A percentile compares a stretch with the other conserved stretches of the same genome.
Evolutionary conservation across 2,888 invertebrate species (phyloP).

Genomic region (Mesopsocus fuscifrons): DNA sequence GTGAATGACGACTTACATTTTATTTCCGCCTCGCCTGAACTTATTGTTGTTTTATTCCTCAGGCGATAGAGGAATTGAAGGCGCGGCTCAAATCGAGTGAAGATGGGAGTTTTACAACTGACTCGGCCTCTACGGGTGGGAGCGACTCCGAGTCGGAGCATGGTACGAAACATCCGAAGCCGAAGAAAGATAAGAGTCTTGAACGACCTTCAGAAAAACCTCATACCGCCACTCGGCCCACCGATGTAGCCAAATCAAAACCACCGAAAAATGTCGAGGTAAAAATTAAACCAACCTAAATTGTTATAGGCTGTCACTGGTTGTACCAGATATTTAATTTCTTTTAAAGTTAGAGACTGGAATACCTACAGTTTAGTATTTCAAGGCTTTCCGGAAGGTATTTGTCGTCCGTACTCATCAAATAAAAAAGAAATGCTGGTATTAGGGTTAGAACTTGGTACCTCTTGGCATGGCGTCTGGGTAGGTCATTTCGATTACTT

Average conservation of each 20-base stretch:
- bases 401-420: too few species aligned
- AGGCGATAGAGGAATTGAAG: slow-evolving; percentile 1
- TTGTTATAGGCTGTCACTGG: background rate
- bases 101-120: slow-evolving; percentile 6
- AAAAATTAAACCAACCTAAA: background rate
- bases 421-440: too few species aligned
- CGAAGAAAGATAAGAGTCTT: background rate
- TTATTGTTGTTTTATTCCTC: too few species aligned
- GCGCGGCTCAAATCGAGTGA: background rate
- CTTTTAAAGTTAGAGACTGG: too few species aligned
- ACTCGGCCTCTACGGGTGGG: slow-evolving; percentile 7
- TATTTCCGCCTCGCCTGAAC: too few species aligned
- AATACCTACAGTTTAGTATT: slow-evolving; percentile 13
- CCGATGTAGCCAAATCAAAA: background rate
- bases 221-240: background rate
- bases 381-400: slow-evolving; percentile 57
- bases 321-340: slow-evolving; percentile 10
- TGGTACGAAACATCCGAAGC: background rate
- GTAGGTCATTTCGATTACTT: too few species aligned
- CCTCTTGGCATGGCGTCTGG: too few species aligned
- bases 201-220: slow-evolving; percentile 23
- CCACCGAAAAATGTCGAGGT: too few species aligned
- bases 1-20: too few species aligned
- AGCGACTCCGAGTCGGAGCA: slow-evolving; percentile 4
- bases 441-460: too few species aligned